Evolutionary conservation across 30 jellyfish, hydroid and myxozoan genomes (phyloP), one percentile per base, ranked within the genome.

Genomic region (Aurelia aurita): DNA sequence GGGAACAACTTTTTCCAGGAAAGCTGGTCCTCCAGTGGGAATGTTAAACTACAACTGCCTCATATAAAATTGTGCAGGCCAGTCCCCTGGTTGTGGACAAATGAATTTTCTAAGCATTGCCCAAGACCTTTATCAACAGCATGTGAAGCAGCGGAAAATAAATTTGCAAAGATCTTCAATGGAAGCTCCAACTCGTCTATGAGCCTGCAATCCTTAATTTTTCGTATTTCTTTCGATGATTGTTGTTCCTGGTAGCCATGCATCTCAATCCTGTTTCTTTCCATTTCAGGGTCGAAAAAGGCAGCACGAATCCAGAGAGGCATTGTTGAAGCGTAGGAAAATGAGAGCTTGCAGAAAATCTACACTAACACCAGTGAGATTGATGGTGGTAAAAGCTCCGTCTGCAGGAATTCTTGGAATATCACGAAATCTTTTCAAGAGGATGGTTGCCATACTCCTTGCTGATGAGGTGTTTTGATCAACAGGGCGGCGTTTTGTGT

Each of bases 61-160:
- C n/a, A n/a, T n/a, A n/a, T n/a, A n/a, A n/a, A n/a, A 76, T 44
- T 55, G 88, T 20, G 88, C 76, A n/a, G 88, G 88, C 88, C 86
- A 73, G 64, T 73, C 86, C 13, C 72, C 86, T 15, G 71, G 86
- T 51, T 45, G 45, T 4, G 75, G 86, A 60, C 4, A 73, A 31
- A 73, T 3, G 64, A 46, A 18, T 46, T 15, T 21, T 39, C 4
- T 46, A 69, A 27, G 58, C 35, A 69, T 21, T 29, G 3, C 12
- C 79, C 22, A 18, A 76, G 76, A 14, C 72, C 31, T 25, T 7
- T 59, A 9, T 9, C 12, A 9, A 20, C 26, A 59, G 72, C 72
- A 59, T 63, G 77, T 15, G 35, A 8, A 9, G 77, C 88, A 28
- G 77, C 88, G 16, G 25, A 32, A 19, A 4, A n/a, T 25, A 58